Evolutionary conservation across 2,113 vertebrate genomes (phyloP).

Genomic region (Callithrix jacchus): DNA sequence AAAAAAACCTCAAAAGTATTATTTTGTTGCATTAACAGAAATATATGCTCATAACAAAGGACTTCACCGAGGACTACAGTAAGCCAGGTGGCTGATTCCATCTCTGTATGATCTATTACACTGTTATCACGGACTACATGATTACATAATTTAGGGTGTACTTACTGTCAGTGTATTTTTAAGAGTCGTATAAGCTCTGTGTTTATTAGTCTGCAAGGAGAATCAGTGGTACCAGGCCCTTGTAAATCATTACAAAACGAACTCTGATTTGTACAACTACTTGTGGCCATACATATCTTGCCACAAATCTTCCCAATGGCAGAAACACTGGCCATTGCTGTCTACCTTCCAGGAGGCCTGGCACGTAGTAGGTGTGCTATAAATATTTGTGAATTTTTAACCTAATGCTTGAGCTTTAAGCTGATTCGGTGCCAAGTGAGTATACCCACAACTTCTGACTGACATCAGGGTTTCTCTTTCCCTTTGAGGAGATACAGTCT

Average conservation of each 20-base stretch:
- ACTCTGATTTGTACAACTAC: background rate
- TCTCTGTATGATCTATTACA: background rate
- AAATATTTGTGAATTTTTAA: background rate
- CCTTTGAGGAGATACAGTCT: background rate
- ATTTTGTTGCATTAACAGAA: slow-evolving; percentile 55
- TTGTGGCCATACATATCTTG: background rate
- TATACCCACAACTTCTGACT: background rate
- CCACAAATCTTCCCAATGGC: background rate
- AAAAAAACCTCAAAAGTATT: background rate
- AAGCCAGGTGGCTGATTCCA: background rate
- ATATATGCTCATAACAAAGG: slow-evolving; percentile 50
- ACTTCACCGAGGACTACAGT: background rate
- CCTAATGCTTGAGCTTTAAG: background rate
- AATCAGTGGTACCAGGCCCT: background rate
- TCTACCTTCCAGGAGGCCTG: background rate
- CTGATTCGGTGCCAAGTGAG: background rate
- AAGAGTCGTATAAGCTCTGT: background rate
- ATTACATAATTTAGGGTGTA: slow-evolving; percentile 4
- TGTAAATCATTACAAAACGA: background rate
- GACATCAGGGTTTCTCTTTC: background rate
- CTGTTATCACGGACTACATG: background rate
- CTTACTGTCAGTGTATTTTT: background rate
- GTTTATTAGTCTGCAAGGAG: background rate
- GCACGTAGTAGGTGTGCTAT: background rate
- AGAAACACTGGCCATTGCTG: background rate